phyloP scores from a whole-genome alignment of 2,888 invertebrate genomes.

The Aspidiotus destructor region DNA sequence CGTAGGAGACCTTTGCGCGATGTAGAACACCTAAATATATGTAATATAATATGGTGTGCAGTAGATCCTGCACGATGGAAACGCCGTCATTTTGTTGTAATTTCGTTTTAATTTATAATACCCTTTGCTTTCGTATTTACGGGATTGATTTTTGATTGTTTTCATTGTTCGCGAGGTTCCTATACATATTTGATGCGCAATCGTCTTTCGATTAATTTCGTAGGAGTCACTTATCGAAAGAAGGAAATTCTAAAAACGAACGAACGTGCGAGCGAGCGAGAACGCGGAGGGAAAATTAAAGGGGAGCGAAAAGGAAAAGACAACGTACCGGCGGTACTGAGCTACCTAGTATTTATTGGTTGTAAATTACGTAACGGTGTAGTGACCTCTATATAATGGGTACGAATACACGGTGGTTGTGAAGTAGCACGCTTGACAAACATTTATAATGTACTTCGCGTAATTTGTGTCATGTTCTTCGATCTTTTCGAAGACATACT shows the following conservation, averaged over 20 bases:
- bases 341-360: no score
- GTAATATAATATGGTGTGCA: neutral
- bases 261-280: neutral
- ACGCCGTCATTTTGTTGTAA: neutral
- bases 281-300: no score
- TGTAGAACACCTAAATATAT: neutral
- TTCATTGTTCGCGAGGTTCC: neutral
- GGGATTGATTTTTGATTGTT: slow-evolving; percentile 2
- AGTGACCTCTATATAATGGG: no score
- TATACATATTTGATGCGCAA: slow-evolving; percentile 4
- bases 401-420: no score
- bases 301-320: no score
- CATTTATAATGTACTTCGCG: no score
- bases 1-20: no score
- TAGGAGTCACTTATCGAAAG: neutral
- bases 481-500: no score
- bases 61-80: neutral
- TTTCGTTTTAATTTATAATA: neutral
- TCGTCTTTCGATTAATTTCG: slow-evolving; percentile 1
- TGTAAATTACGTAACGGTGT: no score
- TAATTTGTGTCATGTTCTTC: no score
- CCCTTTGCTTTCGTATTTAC: neutral
- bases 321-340: no score
- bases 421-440: no score
- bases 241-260: neutral